Conservation (phyloP, 2,797 vertebrate species). For the Spheniscus humboldti region DNA sequence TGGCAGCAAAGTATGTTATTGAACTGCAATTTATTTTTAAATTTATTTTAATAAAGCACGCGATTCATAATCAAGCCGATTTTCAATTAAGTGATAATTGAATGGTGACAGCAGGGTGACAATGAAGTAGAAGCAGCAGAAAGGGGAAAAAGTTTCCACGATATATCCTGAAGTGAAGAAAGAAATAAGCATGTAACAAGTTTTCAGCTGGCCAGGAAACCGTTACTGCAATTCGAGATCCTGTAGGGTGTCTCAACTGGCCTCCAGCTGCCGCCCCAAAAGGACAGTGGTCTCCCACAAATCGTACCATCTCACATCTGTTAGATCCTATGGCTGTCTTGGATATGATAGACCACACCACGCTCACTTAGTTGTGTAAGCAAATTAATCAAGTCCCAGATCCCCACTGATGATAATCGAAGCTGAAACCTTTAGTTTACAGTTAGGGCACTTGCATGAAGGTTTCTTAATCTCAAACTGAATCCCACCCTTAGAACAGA, state of each 20-base stretch:
- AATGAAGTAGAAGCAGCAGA: background rate
- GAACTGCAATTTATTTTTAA: constrained; percentile 8
- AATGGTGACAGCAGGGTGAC: background rate
- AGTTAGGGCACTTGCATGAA: background rate
- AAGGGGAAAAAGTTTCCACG: background rate
- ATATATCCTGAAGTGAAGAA: background rate
- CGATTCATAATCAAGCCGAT: constrained; percentile 32
- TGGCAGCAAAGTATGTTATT: background rate
- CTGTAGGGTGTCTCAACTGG: background rate
- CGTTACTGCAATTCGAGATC: background rate
- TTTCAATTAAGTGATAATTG: constrained; percentile 41
- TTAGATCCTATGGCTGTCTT: background rate
- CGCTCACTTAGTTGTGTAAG: background rate
- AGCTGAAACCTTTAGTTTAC: background rate
- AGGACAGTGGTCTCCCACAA: background rate
- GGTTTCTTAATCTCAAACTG: background rate
- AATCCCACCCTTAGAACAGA: background rate
- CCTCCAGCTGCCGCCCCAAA: background rate
- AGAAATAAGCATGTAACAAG: background rate
- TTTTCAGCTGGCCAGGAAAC: background rate
- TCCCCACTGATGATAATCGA: fast-evolving
- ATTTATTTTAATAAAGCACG: constrained; percentile 29
- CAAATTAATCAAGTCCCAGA: background rate
- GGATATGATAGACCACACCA: background rate
- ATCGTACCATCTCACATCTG: background rate